phyloP scores from a whole-genome alignment of 2,888 invertebrate species.

The Colostygia pectinataria region DNA sequence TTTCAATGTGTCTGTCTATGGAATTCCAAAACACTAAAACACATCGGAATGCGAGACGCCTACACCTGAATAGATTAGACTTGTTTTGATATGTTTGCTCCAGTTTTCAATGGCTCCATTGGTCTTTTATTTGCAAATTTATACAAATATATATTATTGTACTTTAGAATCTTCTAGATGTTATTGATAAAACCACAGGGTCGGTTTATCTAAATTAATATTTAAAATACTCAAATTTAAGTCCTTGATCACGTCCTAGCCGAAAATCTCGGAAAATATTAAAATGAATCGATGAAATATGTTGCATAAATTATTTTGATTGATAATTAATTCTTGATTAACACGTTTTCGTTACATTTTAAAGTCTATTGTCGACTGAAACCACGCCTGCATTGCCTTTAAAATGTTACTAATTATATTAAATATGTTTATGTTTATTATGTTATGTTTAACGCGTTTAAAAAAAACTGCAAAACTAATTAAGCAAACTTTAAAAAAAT shows the following conservation, averaged over 20 bases:
- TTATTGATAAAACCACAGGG: constrained; percentile 32
- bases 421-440: too few relatives aligned
- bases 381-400: background rate
- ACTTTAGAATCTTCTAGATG: constrained; percentile 30
- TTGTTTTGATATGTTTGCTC: constrained; percentile 59
- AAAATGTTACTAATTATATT: background rate
- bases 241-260: constrained; percentile 32
- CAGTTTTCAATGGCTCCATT: constrained; percentile 48
- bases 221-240: constrained; percentile 11
- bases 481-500: too few relatives aligned
- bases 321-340: constrained; percentile 43
- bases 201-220: constrained; percentile 17
- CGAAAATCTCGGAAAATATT: constrained; percentile 31
- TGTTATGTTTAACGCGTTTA: too few relatives aligned
- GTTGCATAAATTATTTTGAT: constrained; percentile 31
- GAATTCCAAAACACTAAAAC: constrained; percentile 38
- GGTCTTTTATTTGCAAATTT: constrained; percentile 9
- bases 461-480: too few relatives aligned
- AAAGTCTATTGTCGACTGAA: background rate
- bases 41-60: constrained; percentile 53
- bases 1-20: constrained; percentile 10
- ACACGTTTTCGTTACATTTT: constrained; percentile 6
- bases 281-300: constrained; percentile 33
- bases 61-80: constrained; percentile 47
- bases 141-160: too few relatives aligned